Percentiles rank a stretch among this genome's conserved stretches.
phyloP scores from a whole-genome alignment of 2,888 invertebrate species.

The Mylabris sibirica region DNA sequence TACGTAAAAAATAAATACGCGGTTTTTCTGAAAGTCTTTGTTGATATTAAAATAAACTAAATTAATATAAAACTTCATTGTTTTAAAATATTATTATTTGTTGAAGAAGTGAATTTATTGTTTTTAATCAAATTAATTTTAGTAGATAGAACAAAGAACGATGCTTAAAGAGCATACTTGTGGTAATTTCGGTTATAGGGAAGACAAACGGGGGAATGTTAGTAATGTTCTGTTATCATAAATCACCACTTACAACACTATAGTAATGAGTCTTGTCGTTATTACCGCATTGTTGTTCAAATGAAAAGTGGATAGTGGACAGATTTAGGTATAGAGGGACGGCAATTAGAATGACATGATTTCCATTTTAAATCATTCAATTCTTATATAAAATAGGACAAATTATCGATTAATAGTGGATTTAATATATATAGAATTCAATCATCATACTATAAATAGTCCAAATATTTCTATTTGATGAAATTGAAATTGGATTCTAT shows the following conservation, averaged over 20 bases:
- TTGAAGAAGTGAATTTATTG: constrained; percentile 17
- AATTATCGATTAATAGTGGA: not conserved
- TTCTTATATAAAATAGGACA: not conserved
- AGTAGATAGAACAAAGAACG: constrained; percentile 1
- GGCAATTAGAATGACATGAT: not conserved
- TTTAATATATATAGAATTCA: not conserved
- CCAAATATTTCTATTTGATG: not conserved
- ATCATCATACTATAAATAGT: not conserved
- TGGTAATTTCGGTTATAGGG: constrained; percentile 12
- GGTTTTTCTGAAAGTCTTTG: no score
- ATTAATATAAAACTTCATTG: constrained; percentile 30
- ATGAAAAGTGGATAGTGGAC: not conserved
- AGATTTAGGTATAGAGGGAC: not conserved
- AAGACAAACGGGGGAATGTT: constrained; percentile 3
- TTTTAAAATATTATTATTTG: constrained; percentile 30
- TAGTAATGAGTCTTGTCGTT: not conserved
- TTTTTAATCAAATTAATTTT: constrained; percentile 32
- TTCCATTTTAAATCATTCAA: not conserved
- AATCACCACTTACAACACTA: constrained; percentile 13
- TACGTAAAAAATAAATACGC: constrained; percentile 37
- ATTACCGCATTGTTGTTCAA: not conserved
- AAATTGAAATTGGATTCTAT: not conserved
- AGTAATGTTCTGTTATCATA: constrained; percentile 17
- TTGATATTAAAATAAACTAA: constrained; percentile 23
- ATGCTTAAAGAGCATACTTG: constrained; percentile 17